Evolutionary conservation across 2,113 vertebrate species (phyloP).

Genomic region (Macquaria ambigua): DNA sequence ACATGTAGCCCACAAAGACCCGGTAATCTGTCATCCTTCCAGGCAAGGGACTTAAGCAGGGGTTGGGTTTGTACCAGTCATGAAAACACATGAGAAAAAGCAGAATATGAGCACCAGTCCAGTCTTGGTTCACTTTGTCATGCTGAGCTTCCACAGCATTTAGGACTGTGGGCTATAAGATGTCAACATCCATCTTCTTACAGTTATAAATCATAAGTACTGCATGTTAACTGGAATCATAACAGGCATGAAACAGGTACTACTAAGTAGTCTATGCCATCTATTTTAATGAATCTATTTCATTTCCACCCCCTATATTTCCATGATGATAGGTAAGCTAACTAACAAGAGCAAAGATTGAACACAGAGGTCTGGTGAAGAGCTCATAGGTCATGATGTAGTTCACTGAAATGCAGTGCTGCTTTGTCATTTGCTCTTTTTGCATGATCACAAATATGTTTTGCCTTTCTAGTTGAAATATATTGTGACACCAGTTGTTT

Average conservation of each 20-base stretch:
- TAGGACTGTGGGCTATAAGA: neutral
- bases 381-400: neutral
- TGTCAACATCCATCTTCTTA: neutral
- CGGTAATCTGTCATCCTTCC: constrained; percentile 5
- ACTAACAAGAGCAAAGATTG: neutral
- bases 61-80: neutral
- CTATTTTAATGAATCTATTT: neutral
- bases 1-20: neutral
- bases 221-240: neutral
- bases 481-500: neutral
- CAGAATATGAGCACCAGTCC: constrained; percentile 6
- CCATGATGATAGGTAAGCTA: neutral
- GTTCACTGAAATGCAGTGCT: neutral
- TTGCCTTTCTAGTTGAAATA: neutral
- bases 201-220: neutral
- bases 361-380: neutral
- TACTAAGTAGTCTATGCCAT: neutral
- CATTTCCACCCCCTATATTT: neutral
- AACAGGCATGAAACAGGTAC: neutral
- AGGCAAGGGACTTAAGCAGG: neutral
- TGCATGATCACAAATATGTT: constrained; percentile 1
- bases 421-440: constrained; percentile 28
- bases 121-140: constrained; percentile 8
- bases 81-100: neutral
- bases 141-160: neutral